These are phyloP conservation scores for Hydra vulgaris DNA, from an alignment of 30 jellyfish, hydroid and myxozoan species.

Conservation along the genomic window DNA sequence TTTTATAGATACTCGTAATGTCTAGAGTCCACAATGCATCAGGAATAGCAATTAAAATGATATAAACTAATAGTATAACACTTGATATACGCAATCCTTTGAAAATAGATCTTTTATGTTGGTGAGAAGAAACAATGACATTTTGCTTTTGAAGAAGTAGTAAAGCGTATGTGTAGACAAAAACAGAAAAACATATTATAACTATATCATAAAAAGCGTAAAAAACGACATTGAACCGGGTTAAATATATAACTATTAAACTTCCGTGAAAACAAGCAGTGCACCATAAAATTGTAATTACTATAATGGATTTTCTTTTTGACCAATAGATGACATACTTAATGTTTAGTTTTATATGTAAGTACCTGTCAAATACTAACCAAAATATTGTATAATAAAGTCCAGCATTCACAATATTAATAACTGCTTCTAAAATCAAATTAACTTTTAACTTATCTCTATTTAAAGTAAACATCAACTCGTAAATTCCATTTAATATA, in stretches of 20 bases:
- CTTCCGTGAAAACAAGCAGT: neutral
- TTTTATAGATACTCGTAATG: neutral
- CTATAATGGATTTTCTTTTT: neutral
- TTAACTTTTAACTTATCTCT: neutral
- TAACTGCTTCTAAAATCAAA: neutral
- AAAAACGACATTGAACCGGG: neutral
- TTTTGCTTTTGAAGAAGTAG: neutral
- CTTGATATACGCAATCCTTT: neutral
- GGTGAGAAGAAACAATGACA: neutral
- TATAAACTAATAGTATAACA: neutral
- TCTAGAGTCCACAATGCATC: neutral
- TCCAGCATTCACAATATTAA: neutral
- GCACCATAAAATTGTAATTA: neutral
- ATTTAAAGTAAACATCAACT: neutral
- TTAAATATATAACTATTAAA: neutral
- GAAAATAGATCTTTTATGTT: neutral
- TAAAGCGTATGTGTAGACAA: neutral
- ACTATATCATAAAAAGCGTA: neutral
- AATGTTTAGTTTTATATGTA: neutral
- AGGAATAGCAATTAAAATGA: neutral
- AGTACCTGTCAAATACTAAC: neutral
- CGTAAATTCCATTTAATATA: neutral
- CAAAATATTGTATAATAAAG: neutral
- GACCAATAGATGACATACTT: neutral
- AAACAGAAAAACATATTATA: neutral